Conservation (phyloP, 2,888 invertebrate genomes). For the Agonopterix arenella region DNA sequence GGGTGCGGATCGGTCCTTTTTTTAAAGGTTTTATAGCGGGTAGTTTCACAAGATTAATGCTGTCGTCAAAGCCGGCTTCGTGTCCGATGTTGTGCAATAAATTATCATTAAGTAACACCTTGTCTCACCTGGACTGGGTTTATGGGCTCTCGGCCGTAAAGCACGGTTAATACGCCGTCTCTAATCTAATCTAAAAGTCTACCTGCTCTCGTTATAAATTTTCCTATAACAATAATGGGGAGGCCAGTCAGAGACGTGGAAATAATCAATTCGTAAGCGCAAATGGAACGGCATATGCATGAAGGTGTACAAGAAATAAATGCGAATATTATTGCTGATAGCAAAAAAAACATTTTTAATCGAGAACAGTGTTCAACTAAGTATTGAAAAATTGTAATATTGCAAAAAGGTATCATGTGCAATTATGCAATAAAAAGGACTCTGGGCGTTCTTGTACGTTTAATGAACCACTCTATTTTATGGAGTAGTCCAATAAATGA, state of each 20-base stretch:
- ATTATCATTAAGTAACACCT: conserved; percentile 72
- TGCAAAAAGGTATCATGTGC: conserved; percentile 36
- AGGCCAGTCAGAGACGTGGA: conserved; percentile 25
- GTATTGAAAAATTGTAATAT: conserved; percentile 31
- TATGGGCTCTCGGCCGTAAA: conserved; percentile 55
- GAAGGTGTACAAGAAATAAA: conserved; percentile 37
- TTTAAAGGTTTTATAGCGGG: conserved; percentile 40
- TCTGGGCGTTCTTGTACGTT: conserved; percentile 35
- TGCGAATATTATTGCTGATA: conserved; percentile 41
- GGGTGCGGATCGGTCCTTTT: conserved; percentile 38
- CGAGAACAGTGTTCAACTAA: conserved; percentile 36
- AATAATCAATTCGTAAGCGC: conserved; percentile 15
- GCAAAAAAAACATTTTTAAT: conserved; percentile 30
- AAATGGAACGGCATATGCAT: conserved; percentile 39
- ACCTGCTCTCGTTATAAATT: conserved; percentile 58
- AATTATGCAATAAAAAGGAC: conserved; percentile 60
- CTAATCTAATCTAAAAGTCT: conserved; percentile 63
- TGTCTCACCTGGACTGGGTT: conserved; percentile 47
- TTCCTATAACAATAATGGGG: conserved; percentile 31
- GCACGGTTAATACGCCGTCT: conserved; percentile 42
- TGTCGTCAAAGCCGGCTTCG: conserved; percentile 50
- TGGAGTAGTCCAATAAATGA: conserved; percentile 56
- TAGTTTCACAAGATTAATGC: conserved; percentile 65
- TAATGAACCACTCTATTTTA: conserved; percentile 66
- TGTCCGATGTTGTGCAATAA: conserved; percentile 62